Conservation (phyloP, 1,140 invertebrate genomes). For the Ganaspis sp. region DNA sequence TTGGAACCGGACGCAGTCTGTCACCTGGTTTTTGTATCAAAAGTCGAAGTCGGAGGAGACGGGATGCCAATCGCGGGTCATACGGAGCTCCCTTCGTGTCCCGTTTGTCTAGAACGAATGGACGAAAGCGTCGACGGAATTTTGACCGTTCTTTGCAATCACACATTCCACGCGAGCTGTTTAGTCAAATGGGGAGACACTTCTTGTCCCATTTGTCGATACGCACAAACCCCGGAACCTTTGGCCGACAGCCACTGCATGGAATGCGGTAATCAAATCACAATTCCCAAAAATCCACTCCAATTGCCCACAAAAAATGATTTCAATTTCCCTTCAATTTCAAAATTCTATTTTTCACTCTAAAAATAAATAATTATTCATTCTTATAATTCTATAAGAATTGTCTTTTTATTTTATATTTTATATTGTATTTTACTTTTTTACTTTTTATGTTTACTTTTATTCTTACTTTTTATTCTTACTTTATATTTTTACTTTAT, state of each 20-base stretch:
- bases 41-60: conserved; percentile 88
- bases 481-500: no score
- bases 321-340: not conserved
- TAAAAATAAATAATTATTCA: conserved; percentile 1
- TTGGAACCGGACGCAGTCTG: conserved; percentile 94
- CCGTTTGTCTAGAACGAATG: conserved; percentile 97
- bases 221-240: conserved; percentile 95
- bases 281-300: no score
- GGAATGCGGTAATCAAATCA: conserved; percentile 88
- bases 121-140: conserved; percentile 98
- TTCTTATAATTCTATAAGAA: no score
- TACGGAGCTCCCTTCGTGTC: conserved; percentile 98
- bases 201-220: conserved; percentile 86
- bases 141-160: conserved; percentile 98
- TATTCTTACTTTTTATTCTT: no score
- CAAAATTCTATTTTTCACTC: not conserved
- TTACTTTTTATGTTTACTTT: no score
- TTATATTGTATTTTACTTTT: no score
- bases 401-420: not conserved
- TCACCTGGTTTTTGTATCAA: conserved; percentile 95
- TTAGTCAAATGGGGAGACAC: conserved; percentile 97
- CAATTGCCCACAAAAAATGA: no score
- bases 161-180: conserved; percentile 97
- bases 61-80: conserved; percentile 86
- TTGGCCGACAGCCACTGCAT: conserved; percentile 89